Conservation (phyloP, 1,140 invertebrate genomes). For the Drosophila kepulauana region DNA sequence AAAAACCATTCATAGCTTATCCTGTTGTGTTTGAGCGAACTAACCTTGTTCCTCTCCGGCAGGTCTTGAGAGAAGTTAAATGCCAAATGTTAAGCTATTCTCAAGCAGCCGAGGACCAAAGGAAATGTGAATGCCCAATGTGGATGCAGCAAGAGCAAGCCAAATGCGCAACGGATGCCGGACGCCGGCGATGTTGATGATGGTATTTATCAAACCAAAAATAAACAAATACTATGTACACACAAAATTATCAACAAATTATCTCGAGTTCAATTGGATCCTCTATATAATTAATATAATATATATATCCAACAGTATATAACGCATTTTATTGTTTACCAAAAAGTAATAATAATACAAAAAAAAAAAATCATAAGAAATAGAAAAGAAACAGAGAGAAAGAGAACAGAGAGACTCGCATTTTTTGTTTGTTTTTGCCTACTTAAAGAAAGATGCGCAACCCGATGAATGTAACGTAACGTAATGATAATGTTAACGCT, state of each 20-base stretch:
- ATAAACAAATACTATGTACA: conserved; percentile 76
- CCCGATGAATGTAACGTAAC: conserved; percentile 72
- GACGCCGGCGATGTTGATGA: conserved; percentile 64
- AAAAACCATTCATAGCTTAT: conserved; percentile 73
- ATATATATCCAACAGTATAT: conserved; percentile 60
- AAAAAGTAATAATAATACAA: conserved; percentile 43
- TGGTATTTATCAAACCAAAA: conserved; percentile 85
- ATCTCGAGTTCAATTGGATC: conserved; percentile 80
- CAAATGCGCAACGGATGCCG: conserved; percentile 44
- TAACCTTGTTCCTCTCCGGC: conserved; percentile 85
- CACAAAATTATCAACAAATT: conserved; percentile 80
- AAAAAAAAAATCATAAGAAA: conserved; percentile 57
- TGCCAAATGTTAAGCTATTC: conserved; percentile 70
- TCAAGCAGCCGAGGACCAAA: conserved; percentile 63
- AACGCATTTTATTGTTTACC: conserved; percentile 64
- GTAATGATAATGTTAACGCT: conserved; percentile 44
- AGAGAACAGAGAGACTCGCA: conserved; percentile 71
- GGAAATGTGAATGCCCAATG: conserved; percentile 38
- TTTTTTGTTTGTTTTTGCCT: conserved; percentile 77
- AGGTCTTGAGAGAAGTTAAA: conserved; percentile 84
- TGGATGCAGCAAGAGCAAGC: conserved; percentile 51
- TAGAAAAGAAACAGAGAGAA: conserved; percentile 60
- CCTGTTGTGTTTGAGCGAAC: conserved; percentile 85
- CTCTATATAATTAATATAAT: conserved; percentile 62
- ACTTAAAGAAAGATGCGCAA: conserved; percentile 61